These are phyloP conservation scores for Salvelinus namaycush DNA, from an alignment of 2,113 vertebrate species.

Conservation along the genomic window DNA sequence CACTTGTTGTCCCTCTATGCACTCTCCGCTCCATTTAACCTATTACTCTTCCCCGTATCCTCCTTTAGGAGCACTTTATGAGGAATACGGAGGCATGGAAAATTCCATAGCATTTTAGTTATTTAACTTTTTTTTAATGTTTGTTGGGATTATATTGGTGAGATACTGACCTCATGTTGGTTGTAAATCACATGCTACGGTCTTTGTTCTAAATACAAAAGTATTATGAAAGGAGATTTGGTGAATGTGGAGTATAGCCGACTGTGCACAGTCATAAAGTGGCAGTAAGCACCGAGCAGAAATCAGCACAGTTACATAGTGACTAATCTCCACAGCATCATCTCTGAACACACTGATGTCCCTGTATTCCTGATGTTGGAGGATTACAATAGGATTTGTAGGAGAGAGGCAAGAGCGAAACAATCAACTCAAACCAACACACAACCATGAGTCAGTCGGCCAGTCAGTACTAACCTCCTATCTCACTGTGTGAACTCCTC, in stretches of 20 bases:
- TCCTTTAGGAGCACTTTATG: background rate
- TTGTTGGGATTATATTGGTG: background rate
- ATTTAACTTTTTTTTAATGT: background rate
- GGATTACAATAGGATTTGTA: background rate
- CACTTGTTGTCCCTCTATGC: no score
- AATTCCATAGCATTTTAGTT: background rate
- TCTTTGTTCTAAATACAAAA: no score
- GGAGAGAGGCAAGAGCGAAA: background rate
- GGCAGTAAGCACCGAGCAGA: no score
- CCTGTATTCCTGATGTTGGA: background rate
- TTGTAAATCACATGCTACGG: no score
- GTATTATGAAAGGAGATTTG: no score
- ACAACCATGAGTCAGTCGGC: background rate
- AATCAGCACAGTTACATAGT: background rate
- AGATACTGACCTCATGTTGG: background rate
- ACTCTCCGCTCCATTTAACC: no score
- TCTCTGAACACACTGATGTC: background rate
- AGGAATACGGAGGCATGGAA: background rate
- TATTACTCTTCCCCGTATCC: background rate
- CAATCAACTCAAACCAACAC: background rate
- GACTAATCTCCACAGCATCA: background rate
- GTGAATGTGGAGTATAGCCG: no score
- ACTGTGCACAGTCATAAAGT: no score
- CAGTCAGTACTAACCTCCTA: background rate
- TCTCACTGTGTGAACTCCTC: slow-evolving; percentile 18